Base-by-base conservation (phyloP, 2,113 vertebrate genomes). In the Cyanistes caeruleus region DNA sequence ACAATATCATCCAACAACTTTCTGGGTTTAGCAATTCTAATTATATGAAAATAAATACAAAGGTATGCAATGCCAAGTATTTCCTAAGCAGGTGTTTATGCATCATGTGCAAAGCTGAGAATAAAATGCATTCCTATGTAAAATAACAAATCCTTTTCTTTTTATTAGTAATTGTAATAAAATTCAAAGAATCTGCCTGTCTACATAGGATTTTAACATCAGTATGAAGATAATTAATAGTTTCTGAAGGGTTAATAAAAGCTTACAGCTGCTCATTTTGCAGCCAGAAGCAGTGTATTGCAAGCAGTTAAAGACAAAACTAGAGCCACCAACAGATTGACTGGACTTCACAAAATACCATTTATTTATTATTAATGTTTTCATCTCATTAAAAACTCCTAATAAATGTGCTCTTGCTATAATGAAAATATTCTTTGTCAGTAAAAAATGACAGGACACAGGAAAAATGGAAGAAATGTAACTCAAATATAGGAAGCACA, bases 231-330 rank as follows among this genome's bases (percentile, higher is more conserved):
- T 39, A 21, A 49, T 19, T 60, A 70, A 20, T 37, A 53, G 35
- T 41, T 78, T 78, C 39, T 82, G 27, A 81, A 80, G 69, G 39
- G 68, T 95, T 91, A 89, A 93, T 78, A 72, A 89, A 87, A 89
- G 20, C 33, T 81, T 67, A 55, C 31, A 65, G 35, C 33, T 91
- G 22, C 58, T 75, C 64, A 31, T 52, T 93, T 85, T 90, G 60
- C 30, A 68, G 48, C 49, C 53, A 90, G 28, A 73, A 68, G 70
- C 33, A 52, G 30, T 31, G 33, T 10, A 27, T 2, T 39, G 16
- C 30, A 82, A 58, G 24, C 21, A 76, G 58, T n/a, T 72, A 52
- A 82, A 87, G 53, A 65, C 18, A 83, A 55, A 95, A 56, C 20
- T 64, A 68, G 5, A 86, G 58, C 37, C 73, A 73, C 30, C 13